Conservation (phyloP, 2,888 invertebrate species). For the Blera fallax region DNA sequence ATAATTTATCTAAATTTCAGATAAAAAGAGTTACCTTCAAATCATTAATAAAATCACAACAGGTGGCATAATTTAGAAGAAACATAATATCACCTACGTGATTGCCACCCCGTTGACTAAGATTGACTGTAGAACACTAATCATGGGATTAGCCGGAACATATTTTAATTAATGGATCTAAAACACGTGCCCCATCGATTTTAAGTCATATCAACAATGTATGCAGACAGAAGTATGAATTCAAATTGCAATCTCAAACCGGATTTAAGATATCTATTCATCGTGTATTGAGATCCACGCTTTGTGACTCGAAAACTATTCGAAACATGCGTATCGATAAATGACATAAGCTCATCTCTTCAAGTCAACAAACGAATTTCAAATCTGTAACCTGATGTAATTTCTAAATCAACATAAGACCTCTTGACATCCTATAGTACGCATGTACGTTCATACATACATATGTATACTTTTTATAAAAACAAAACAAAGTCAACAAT, state of each 20-base stretch:
- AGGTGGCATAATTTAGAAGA: not conserved
- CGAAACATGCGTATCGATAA: not conserved
- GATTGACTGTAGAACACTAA: not conserved
- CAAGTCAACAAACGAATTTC: not conserved
- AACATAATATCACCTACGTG: not conserved
- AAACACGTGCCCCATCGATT: not conserved
- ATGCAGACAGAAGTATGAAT: not conserved
- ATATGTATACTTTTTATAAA: not conserved
- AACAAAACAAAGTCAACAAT: not conserved
- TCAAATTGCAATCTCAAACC: not conserved
- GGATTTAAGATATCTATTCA: not conserved
- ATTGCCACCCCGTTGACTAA: not conserved
- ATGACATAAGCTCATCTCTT: constrained; percentile 23
- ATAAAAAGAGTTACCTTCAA: not conserved
- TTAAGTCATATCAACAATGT: not conserved
- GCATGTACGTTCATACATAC: no score
- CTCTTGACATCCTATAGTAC: not conserved
- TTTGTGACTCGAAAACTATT: not conserved
- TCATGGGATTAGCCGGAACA: not conserved
- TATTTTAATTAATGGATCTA: constrained; percentile 7
- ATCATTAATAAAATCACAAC: not conserved
- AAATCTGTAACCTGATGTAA: constrained; percentile 28
- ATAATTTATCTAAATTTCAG: no score
- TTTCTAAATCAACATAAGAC: constrained; percentile 27
- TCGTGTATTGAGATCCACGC: not conserved